Evolutionary conservation across 2,113 vertebrate genomes (phyloP).

Genomic region (cattle (Bos taurus)): DNA sequence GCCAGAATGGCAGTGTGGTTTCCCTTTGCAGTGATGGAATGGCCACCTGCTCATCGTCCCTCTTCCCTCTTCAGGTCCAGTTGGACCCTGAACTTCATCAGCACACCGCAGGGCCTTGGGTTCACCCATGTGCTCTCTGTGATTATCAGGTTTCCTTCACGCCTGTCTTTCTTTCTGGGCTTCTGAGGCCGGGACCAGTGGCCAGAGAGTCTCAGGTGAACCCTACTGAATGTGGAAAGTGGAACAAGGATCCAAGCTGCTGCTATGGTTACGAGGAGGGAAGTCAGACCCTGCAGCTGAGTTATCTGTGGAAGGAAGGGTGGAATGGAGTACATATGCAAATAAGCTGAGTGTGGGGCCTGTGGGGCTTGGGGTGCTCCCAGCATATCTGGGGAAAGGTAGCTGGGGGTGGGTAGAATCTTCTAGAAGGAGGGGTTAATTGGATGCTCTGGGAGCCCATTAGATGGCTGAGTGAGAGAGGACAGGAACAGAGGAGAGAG

Average conservation of each 20-base stretch:
- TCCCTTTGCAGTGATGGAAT: background rate
- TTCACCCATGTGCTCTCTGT: background rate
- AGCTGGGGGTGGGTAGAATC: background rate
- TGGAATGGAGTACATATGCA: background rate
- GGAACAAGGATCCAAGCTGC: rapidly evolving
- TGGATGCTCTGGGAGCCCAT: background rate
- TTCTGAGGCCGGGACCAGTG: background rate
- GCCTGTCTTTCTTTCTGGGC: background rate
- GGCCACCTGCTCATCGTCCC: background rate
- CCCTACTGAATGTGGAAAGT: background rate
- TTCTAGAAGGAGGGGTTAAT: background rate
- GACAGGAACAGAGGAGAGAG: background rate
- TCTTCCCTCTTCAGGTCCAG: too few species aligned
- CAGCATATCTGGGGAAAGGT: background rate
- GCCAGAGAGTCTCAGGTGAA: background rate
- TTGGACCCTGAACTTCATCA: background rate
- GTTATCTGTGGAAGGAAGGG: background rate
- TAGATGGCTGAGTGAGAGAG: background rate
- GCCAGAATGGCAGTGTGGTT: background rate
- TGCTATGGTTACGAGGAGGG: background rate
- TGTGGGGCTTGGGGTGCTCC: background rate
- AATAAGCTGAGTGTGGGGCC: background rate
- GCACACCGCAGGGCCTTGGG: rapidly evolving
- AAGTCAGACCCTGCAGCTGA: background rate
- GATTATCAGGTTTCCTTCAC: background rate